Evolutionary conservation across 2,888 invertebrate species (phyloP), one percentile per base, ranked within the genome.

Genomic region (Dione juno): DNA sequence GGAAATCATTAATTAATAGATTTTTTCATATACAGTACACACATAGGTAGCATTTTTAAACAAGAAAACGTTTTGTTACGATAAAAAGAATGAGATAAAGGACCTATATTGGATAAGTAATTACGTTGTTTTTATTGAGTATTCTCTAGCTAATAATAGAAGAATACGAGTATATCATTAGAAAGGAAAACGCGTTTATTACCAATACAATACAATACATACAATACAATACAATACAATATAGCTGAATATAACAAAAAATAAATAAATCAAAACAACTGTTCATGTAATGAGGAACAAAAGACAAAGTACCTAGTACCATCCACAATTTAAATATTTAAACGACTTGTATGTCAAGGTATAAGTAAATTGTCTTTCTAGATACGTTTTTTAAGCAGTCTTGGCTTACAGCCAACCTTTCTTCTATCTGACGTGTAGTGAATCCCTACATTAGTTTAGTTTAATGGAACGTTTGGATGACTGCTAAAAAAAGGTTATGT

Each of bases 281-380:
- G 37, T 54, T 54, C 37, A n/a, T 54, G 54, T 54, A 54, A 54
- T 54, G 1, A 54, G n/a, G n/a, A 21, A 59, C 43, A 14, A 11
- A 45, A 45, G 28, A 43, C 43, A 28, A 28, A 43, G 13, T 64
- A 50, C 14, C 58, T 67, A 21, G 40, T 53, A 7, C 52, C 50
- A 13, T 41, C 41, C 52, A 61, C 45, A 66, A 43, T 61, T 54
- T 43, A 59, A 52, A 70, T 45, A 41, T 66, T 59, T 66, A 59
- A 66, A 66, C 61, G 67, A 43, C 59, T 70, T 58, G 69, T 57
- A 67, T 48, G 54, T 61, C 66, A 61, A 66, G 66, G 59, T 66
- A 57, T 63, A 69, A 69, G 69, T 72, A 69, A 72, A 72, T 69
- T 66, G 69, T 68, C 72, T 71, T 72, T 66, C 53, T 48, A 63